Evolutionary conservation across 2,888 invertebrate species (phyloP).

Genomic region (Proisotoma minuta): DNA sequence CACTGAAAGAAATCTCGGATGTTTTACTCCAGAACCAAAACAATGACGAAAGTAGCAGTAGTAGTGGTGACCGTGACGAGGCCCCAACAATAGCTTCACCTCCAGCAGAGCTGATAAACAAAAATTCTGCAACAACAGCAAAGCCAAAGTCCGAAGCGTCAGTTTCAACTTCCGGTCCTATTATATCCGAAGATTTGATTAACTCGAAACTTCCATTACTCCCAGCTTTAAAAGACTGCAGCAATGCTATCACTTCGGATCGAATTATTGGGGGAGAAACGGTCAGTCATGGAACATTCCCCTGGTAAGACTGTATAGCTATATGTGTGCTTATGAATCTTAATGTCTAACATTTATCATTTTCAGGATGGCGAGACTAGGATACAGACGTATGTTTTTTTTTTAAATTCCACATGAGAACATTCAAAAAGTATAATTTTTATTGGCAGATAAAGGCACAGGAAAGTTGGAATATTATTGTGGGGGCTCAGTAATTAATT

Average conservation of each 20-base stretch:
- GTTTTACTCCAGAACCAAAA: neutral
- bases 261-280: conserved; percentile 31
- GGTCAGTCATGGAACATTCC: conserved; percentile 21
- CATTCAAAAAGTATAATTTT: no score
- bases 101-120: neutral
- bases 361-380: conserved; percentile 21
- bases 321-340: neutral
- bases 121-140: neutral
- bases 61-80: neutral
- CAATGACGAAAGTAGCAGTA: no score
- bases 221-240: conserved; percentile 31
- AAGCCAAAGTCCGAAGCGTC: neutral
- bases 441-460: conserved; percentile 22
- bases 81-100: neutral
- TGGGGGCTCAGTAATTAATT: conserved; percentile 32
- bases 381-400: conserved; percentile 31
- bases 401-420: no score
- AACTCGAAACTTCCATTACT: conserved; percentile 9
- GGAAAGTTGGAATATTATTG: conserved; percentile 32
- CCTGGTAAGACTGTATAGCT: conserved; percentile 13
- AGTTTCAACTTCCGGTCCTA: neutral
- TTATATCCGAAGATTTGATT: neutral
- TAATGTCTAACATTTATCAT: no score
- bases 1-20: conserved; percentile 19
- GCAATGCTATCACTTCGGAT: conserved; percentile 8